phyloP scores from a whole-genome alignment of 2,888 invertebrate genomes.

The Andrena flavipes region DNA sequence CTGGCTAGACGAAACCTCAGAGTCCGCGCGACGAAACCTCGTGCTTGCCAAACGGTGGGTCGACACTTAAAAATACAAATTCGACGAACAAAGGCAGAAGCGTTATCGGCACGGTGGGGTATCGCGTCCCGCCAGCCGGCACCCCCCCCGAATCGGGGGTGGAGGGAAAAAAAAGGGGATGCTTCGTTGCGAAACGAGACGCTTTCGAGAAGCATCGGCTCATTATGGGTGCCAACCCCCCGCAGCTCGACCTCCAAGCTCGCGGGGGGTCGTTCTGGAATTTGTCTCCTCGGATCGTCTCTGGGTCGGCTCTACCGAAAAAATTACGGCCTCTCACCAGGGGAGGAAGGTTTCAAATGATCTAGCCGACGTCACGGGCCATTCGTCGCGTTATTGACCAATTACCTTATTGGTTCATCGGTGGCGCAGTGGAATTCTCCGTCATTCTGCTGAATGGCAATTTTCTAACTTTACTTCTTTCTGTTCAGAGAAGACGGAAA shows the following conservation, averaged over 20 bases:
- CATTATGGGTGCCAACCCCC: conserved; percentile 82
- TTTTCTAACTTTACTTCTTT: not conserved
- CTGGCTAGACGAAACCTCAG: conserved; percentile 68
- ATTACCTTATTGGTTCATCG: conserved; percentile 31
- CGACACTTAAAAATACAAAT: conserved; percentile 80
- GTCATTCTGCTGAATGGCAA: too few relatives aligned
- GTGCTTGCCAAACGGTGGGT: conserved; percentile 76
- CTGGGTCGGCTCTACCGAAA: conserved; percentile 56
- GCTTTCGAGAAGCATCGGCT: conserved; percentile 75
- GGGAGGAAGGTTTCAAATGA: conserved; percentile 39
- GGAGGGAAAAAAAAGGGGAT: conserved; percentile 43
- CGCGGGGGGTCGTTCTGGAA: conserved; percentile 76
- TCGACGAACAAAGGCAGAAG: conserved; percentile 79
- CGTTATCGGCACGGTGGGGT: conserved; percentile 80
- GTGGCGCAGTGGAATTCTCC: not conserved
- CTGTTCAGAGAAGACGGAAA: too few relatives aligned
- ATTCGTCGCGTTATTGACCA: conserved; percentile 48
- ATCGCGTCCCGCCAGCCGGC: conserved; percentile 63
- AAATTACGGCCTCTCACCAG: conserved; percentile 29
- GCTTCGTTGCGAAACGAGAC: conserved; percentile 60
- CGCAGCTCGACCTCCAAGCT: conserved; percentile 78
- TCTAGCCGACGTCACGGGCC: conserved; percentile 10
- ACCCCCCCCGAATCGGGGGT: conserved; percentile 32
- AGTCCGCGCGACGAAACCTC: conserved; percentile 67
- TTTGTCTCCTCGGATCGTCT: conserved; percentile 62